Evolutionary conservation across 2,797 vertebrate genomes (phyloP).

Genomic region (Capromys pilorides): DNA sequence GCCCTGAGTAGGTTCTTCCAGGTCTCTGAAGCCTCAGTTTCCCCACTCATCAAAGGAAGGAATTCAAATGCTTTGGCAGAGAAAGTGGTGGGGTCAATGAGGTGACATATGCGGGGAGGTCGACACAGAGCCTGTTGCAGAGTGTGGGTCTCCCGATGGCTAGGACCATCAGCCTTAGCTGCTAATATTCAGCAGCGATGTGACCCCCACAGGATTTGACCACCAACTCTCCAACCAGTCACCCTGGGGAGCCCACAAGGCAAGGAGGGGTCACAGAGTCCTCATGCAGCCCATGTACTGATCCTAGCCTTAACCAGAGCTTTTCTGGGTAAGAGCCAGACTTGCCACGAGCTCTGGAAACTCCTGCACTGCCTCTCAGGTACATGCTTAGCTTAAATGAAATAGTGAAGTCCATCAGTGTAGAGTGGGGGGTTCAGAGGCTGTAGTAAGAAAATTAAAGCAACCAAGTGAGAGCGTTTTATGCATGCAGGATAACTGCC

Average conservation of each 20-base stretch:
- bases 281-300: accelerated
- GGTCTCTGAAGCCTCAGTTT: neutral
- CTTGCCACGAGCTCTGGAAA: neutral
- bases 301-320: accelerated
- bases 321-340: accelerated
- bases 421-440: slow-evolving; percentile 15
- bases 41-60: neutral
- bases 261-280: accelerated
- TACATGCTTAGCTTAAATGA: slow-evolving; percentile 39
- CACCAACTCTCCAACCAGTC: neutral
- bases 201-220: neutral
- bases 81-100: accelerated
- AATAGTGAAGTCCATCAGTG: slow-evolving; percentile 50
- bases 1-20: neutral
- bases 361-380: neutral
- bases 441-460: slow-evolving; percentile 59
- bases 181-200: neutral
- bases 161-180: accelerated
- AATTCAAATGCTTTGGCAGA: accelerated
- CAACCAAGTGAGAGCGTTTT: slow-evolving; percentile 36
- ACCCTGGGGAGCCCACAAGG: accelerated
- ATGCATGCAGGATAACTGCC: slow-evolving; percentile 57
- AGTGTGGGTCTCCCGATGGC: accelerated
- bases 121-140: accelerated
- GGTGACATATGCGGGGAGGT: accelerated